Evolutionary conservation across 2,888 invertebrate genomes (phyloP).

Genomic region (Hedychridium roseum): DNA sequence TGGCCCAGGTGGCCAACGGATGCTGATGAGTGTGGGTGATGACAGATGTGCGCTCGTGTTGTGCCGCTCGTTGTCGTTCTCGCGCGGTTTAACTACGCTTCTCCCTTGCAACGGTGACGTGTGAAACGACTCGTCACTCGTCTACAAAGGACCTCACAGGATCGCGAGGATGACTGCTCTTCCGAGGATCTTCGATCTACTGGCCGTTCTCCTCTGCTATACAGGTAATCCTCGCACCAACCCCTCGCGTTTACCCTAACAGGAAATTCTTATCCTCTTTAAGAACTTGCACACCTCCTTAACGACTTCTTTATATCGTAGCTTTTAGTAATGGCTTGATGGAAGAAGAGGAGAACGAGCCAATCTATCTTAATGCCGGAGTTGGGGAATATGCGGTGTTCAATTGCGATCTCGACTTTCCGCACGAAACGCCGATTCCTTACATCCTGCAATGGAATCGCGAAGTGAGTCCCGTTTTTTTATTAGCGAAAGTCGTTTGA

Average conservation of each 20-base stretch:
- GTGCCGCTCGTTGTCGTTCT: slow-evolving; percentile 22
- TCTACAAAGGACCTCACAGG: slow-evolving; percentile 9
- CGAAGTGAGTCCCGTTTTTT: slow-evolving; percentile 78
- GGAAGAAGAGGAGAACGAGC: slow-evolving; percentile 57
- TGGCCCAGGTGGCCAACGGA: slow-evolving; percentile 35
- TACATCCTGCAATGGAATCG: slow-evolving; percentile 91
- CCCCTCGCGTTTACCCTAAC: too few species aligned
- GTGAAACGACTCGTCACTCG: too few species aligned
- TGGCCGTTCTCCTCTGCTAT: slow-evolving; percentile 28
- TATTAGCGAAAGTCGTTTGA: too few species aligned
- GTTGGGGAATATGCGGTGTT: slow-evolving; percentile 82
- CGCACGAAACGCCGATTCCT: slow-evolving; percentile 84
- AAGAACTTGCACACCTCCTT: neutral
- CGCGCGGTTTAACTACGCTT: slow-evolving; percentile 3
- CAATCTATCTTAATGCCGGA: slow-evolving; percentile 69
- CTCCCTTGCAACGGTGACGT: slow-evolving; percentile 5
- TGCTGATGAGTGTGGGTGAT: slow-evolving; percentile 51
- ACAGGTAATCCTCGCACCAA: slow-evolving; percentile 23
- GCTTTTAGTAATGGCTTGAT: slow-evolving; percentile 51
- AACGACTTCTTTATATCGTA: slow-evolving; percentile 21
- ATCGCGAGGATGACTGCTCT: slow-evolving; percentile 18
- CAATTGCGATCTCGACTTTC: slow-evolving; percentile 88
- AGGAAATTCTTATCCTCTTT: too few species aligned
- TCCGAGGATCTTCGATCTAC: slow-evolving; percentile 10
- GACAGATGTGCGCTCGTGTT: slow-evolving; percentile 46